These are phyloP conservation scores for Eurois occulta DNA, from an alignment of 2,888 invertebrate species.

Conservation along the genomic window DNA sequence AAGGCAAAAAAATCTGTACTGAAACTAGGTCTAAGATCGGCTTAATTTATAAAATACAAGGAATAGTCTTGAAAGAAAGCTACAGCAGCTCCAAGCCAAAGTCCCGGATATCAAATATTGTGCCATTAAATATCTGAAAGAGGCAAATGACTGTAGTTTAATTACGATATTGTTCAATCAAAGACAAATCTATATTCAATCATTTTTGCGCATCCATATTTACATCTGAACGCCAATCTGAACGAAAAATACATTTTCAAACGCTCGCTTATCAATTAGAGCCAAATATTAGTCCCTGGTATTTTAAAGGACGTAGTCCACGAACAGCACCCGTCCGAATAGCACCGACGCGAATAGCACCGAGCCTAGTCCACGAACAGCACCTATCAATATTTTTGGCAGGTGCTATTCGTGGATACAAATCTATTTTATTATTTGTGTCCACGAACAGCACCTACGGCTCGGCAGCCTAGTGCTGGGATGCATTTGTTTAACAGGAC, in stretches of 20 bases:
- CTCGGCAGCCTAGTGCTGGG: no score
- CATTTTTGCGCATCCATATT: not conserved
- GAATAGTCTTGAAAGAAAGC: not conserved
- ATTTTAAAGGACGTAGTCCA: no score
- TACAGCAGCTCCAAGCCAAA: no score
- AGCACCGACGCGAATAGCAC: no score
- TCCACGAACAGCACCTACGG: no score
- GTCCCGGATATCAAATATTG: not conserved
- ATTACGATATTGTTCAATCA: not conserved
- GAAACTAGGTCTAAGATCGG: not conserved
- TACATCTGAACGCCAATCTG: not conserved
- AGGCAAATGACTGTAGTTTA: not conserved
- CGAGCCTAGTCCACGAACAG: no score
- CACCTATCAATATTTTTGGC: no score
- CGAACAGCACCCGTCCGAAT: no score
- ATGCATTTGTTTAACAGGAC: no score
- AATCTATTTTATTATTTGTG: no score
- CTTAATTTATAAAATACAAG: not conserved
- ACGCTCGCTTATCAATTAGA: not conserved
- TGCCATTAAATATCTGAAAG: not conserved
- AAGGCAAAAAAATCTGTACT: not conserved
- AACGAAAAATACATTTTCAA: slow-evolving; percentile 1
- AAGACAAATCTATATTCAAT: not conserved
- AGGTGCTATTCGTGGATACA: no score
- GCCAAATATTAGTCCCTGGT: not conserved